Evolutionary conservation across 2,797 vertebrate genomes (phyloP).

Genomic region (Leuciscus waleckii): DNA sequence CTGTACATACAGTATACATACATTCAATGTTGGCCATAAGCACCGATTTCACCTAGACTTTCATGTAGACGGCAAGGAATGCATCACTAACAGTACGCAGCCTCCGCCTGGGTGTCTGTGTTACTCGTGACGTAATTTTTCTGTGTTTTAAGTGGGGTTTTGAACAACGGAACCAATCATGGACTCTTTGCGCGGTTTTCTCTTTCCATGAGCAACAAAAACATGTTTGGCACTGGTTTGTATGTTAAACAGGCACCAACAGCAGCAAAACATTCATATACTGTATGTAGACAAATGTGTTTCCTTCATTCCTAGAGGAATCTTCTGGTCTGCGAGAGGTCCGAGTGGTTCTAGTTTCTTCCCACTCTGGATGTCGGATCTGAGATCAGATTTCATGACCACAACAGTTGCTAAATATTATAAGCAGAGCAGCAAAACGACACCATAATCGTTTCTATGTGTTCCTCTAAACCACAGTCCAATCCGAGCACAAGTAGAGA

Average conservation of each 20-base stretch:
- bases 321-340: constrained; percentile 23
- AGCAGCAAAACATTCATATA: constrained; percentile 24
- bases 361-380: constrained; percentile 11
- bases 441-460: constrained; percentile 1
- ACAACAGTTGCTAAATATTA: constrained; percentile 31
- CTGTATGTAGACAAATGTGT: constrained; percentile 1
- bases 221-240: constrained; percentile 2
- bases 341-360: constrained; percentile 17
- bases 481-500: background rate
- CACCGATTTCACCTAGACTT: constrained; percentile 81
- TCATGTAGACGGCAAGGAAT: constrained; percentile 85
- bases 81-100: constrained; percentile 58
- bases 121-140: background rate
- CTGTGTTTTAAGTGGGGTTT: background rate
- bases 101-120: constrained; percentile 10
- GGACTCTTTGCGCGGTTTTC: background rate
- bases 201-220: background rate
- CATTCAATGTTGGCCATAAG: constrained; percentile 92
- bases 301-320: constrained; percentile 31
- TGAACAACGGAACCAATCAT: constrained; percentile 4
- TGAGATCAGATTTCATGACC: constrained; percentile 24
- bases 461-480: constrained; percentile 18
- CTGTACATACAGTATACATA: constrained; percentile 83
- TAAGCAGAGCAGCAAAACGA: constrained; percentile 31
- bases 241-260: constrained; percentile 24